These are phyloP conservation scores for Apamea crenata DNA, from an alignment of 2,888 invertebrate species.

Conservation along the genomic window DNA sequence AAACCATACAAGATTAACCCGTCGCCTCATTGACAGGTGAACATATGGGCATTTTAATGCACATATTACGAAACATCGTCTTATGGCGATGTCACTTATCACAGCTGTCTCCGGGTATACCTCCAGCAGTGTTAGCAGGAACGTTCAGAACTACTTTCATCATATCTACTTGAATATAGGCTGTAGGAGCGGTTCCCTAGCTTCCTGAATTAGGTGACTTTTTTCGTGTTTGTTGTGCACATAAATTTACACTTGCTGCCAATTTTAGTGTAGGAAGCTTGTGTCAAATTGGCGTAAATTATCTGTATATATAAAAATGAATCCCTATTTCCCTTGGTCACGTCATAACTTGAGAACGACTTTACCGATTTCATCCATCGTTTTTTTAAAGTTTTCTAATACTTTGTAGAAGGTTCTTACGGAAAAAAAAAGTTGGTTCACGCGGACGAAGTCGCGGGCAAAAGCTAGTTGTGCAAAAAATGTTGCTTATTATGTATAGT, in stretches of 20 bases:
- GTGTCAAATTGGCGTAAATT: background rate
- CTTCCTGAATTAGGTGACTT: constrained; percentile 48
- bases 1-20: constrained; percentile 44
- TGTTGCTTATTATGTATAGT: background rate
- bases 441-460: too few relatives aligned
- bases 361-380: too few relatives aligned
- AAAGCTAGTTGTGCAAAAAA: background rate
- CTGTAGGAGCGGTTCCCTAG: constrained; percentile 18
- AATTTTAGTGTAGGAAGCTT: constrained; percentile 41
- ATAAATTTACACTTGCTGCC: constrained; percentile 35
- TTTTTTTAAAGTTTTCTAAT: too few relatives aligned
- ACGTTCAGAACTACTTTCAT: constrained; percentile 55
- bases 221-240: constrained; percentile 17
- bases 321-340: too few relatives aligned
- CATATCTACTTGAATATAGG: constrained; percentile 10
- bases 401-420: too few relatives aligned
- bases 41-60: constrained; percentile 46
- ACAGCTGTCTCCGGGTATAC: constrained; percentile 61
- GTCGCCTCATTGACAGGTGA: constrained; percentile 38
- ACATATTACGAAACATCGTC: constrained; percentile 55
- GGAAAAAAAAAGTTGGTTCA: too few relatives aligned
- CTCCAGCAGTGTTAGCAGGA: constrained; percentile 42
- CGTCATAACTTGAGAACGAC: too few relatives aligned
- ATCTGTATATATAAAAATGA: too few relatives aligned
- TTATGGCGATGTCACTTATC: constrained; percentile 67